Percentiles rank a stretch among this genome's conserved stretches.
Evolutionary conservation across 2,797 vertebrate species (phyloP).

Genomic region (Anguilla anguilla): DNA sequence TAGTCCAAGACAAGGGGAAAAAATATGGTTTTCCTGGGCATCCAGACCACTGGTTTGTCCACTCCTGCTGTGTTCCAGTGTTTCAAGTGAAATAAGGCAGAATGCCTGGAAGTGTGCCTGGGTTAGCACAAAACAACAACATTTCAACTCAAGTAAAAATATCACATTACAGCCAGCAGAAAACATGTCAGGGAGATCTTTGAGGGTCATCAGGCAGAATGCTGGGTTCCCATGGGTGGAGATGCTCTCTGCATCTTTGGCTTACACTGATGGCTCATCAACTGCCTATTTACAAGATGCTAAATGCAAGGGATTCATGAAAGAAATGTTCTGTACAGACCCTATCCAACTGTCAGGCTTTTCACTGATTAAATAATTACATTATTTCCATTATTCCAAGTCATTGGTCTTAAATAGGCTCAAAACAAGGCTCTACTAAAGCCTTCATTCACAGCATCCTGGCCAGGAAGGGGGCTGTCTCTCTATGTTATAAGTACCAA

Average conservation of each 20-base stretch:
- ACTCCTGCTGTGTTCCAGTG: background rate
- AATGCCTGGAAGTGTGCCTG: constrained; percentile 7
- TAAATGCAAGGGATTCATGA: background rate
- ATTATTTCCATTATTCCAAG: background rate
- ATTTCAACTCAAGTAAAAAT: background rate
- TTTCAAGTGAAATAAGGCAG: background rate
- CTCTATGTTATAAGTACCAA: background rate
- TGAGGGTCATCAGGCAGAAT: background rate
- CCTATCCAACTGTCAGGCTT: background rate
- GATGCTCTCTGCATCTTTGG: background rate
- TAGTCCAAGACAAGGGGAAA: background rate
- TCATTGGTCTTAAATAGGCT: background rate
- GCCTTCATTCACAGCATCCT: background rate
- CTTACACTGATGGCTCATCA: background rate
- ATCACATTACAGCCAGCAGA: background rate
- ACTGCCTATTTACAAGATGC: background rate
- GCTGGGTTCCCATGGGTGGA: background rate
- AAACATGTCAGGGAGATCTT: background rate
- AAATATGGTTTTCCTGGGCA: background rate
- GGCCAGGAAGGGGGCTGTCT: background rate
- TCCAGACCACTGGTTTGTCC: background rate
- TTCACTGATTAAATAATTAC: background rate
- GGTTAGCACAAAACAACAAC: background rate
- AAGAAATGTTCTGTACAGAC: background rate
- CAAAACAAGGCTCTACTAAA: too few relatives aligned